Evolutionary conservation across 2,797 vertebrate genomes (phyloP).

Genomic region (Rousettus madagascariensis): DNA sequence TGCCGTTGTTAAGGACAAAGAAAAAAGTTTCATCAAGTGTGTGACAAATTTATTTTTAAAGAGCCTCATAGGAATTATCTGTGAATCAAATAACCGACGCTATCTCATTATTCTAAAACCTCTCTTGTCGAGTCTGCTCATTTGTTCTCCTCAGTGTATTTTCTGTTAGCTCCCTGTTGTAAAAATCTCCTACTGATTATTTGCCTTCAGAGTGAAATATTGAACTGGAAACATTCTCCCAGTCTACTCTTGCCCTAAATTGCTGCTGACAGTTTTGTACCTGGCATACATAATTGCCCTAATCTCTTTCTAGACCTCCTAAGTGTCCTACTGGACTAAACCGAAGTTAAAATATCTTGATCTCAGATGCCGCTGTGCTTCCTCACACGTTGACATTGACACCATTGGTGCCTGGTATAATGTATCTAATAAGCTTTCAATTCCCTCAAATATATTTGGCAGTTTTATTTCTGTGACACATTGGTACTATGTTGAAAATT

Average conservation of each 20-base stretch:
- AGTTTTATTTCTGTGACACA: neutral
- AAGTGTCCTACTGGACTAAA: slow-evolving; percentile 49
- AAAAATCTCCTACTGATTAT: slow-evolving; percentile 57
- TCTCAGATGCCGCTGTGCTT: slow-evolving; percentile 18
- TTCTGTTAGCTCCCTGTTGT: neutral
- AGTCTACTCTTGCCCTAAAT: slow-evolving; percentile 49
- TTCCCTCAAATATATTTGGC: slow-evolving; percentile 3
- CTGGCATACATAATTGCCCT: slow-evolving; percentile 53
- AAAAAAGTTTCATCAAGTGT: neutral
- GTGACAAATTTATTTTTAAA: neutral
- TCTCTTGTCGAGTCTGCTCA: neutral
- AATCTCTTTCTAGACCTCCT: slow-evolving; percentile 41
- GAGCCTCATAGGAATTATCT: neutral
- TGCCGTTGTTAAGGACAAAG: neutral
- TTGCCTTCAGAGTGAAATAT: slow-evolving; percentile 65
- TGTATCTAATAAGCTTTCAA: neutral
- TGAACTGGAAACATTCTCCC: slow-evolving; percentile 60
- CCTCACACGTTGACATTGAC: slow-evolving; percentile 8
- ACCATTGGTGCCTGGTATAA: neutral
- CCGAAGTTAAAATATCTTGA: slow-evolving; percentile 51
- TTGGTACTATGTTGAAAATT: neutral
- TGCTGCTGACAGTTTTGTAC: slow-evolving; percentile 59
- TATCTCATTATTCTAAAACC: slow-evolving; percentile 6
- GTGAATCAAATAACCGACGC: neutral
- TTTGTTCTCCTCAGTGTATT: slow-evolving; percentile 49